Percentiles rank a stretch among this genome's conserved stretches.
These are phyloP conservation scores for Thermophis baileyi DNA, from an alignment of 2,113 vertebrate species.

Conservation along the genomic window DNA sequence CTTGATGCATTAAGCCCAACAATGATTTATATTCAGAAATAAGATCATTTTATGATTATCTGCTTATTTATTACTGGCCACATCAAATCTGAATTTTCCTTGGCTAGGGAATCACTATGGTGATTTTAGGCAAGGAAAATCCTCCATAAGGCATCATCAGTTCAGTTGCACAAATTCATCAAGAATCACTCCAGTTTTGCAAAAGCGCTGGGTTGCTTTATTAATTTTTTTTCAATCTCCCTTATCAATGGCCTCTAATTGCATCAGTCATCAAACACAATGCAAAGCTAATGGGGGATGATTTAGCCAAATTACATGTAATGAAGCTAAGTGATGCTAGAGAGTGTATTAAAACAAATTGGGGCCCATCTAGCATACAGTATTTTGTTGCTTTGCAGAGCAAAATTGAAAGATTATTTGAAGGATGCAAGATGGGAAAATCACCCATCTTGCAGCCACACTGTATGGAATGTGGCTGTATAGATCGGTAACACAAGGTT, in stretches of 20 bases:
- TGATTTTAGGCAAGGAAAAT: conserved; percentile 4
- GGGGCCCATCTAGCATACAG: conserved; percentile 3
- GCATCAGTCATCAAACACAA: conserved; percentile 43
- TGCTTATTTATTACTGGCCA: background rate
- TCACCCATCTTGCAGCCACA: accelerated
- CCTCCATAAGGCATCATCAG: background rate
- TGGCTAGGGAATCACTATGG: background rate
- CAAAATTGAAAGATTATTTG: conserved; percentile 25
- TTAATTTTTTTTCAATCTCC: conserved; percentile 26
- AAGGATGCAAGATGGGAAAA: conserved; percentile 32
- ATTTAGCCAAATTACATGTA: conserved; percentile 39
- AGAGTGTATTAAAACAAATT: conserved; percentile 52
- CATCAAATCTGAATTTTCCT: background rate
- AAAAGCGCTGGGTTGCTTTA: conserved; percentile 38
- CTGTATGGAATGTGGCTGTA: conserved; percentile 31
- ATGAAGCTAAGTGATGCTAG: conserved; percentile 43
- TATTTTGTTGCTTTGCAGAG: conserved; percentile 7
- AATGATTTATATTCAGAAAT: too few species aligned
- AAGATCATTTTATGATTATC: background rate
- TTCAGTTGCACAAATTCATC: background rate
- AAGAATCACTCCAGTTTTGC: background rate
- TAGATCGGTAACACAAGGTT: conserved; percentile 32
- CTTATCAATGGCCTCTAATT: conserved; percentile 20
- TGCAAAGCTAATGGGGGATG: conserved; percentile 38
- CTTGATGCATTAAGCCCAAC: background rate